A percentile compares a stretch with the other conserved stretches of the same genome.
phyloP scores from a whole-genome alignment of 2,113 vertebrate genomes.

The Pseudopodoces humilis region DNA sequence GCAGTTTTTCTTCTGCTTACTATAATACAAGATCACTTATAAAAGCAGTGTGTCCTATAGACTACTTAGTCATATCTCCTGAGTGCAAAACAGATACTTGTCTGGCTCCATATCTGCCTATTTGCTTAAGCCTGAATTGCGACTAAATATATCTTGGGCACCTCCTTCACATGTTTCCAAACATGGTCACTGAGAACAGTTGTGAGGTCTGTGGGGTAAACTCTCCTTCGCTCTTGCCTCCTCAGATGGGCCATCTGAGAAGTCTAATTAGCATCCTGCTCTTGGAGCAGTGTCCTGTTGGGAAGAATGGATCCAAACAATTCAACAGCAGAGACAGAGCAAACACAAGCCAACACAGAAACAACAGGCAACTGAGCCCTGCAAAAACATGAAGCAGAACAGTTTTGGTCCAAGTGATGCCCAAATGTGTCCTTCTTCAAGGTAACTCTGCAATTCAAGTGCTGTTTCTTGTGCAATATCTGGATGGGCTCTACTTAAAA shows the following conservation, averaged over 20 bases:
- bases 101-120: neutral
- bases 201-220: neutral
- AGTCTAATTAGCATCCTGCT: neutral
- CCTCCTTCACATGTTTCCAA: neutral
- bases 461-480: neutral
- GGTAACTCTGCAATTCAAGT: neutral
- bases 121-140: neutral
- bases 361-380: neutral
- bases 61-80: neutral
- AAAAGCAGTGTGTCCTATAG: neutral
- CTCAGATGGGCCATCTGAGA: neutral
- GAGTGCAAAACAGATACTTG: neutral
- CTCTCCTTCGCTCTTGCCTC: neutral
- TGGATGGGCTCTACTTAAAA: neutral
- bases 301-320: neutral
- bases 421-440: neutral
- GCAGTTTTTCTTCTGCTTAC: neutral
- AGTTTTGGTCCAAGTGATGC: neutral
- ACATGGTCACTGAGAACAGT: neutral
- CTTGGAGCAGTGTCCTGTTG: rapidly evolving
- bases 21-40: neutral
- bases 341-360: neutral
- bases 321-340: neutral
- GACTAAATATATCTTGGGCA: neutral
- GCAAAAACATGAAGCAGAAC: neutral